phyloP scores from a whole-genome alignment of 2,113 vertebrate genomes.

The Macaca nemestrina region DNA sequence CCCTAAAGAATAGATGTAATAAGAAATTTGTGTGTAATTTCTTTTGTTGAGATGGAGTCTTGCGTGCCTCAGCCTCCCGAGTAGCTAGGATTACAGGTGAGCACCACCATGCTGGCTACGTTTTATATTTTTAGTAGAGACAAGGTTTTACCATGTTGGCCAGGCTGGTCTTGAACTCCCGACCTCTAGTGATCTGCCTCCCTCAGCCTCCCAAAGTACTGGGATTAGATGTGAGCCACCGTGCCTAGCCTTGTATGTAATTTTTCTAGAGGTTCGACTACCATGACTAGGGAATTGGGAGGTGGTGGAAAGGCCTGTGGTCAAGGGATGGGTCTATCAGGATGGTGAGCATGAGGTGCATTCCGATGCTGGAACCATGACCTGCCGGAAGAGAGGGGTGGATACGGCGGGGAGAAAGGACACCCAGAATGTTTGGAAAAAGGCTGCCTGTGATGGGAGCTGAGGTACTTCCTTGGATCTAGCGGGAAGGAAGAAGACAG shows the following conservation, averaged over 20 bases:
- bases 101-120: too few relatives aligned
- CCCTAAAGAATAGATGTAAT: not conserved
- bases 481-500: not conserved
- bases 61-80: too few relatives aligned
- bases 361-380: not conserved
- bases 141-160: too few relatives aligned
- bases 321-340: not conserved
- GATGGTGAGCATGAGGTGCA: not conserved
- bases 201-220: too few relatives aligned
- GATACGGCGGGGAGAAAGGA: too few relatives aligned
- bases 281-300: not conserved
- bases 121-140: too few relatives aligned
- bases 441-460: not conserved
- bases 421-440: not conserved
- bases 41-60: too few relatives aligned
- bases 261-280: not conserved
- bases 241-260: not conserved
- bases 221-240: too few relatives aligned
- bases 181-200: too few relatives aligned
- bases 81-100: too few relatives aligned
- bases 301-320: not conserved
- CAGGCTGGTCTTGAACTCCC: too few relatives aligned
- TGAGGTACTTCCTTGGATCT: not conserved
- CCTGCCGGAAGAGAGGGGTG: not conserved
- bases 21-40: too few relatives aligned